A percentile compares a stretch with the other conserved stretches of the same genome.
These are phyloP conservation scores for Euspilapteryx auroguttella DNA, from an alignment of 2,888 invertebrate genomes.

Conservation along the genomic window DNA sequence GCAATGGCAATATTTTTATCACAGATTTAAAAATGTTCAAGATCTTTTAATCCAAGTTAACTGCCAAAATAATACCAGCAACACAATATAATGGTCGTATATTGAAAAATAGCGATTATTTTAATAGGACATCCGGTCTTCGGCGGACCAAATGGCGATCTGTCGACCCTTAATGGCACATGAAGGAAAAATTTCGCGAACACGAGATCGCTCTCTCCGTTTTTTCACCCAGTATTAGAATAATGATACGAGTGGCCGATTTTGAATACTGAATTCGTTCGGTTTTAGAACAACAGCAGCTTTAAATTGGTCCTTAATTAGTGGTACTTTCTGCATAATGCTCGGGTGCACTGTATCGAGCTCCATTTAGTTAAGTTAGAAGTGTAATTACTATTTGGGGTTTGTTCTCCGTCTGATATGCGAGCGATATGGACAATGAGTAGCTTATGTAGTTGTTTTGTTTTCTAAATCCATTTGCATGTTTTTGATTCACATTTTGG, in stretches of 20 bases:
- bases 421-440: too few species aligned
- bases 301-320: conserved; percentile 18
- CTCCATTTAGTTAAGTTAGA: too few species aligned
- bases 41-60: too few species aligned
- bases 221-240: conserved; percentile 24
- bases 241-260: conserved; percentile 28
- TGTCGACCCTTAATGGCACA: conserved; percentile 18
- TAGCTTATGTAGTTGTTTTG: too few species aligned
- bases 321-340: conserved; percentile 13
- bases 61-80: conserved; percentile 20
- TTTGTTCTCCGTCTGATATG: too few species aligned
- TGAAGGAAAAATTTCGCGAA: conserved; percentile 7
- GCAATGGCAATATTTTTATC: too few species aligned
- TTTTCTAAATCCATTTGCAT: too few species aligned
- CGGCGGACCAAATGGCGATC: conserved; percentile 13
- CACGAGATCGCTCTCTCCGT: conserved; percentile 9
- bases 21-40: too few species aligned
- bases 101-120: conserved; percentile 51
- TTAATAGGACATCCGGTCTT: conserved; percentile 51
- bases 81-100: conserved; percentile 34
- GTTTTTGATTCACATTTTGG: too few species aligned
- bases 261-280: conserved; percentile 10
- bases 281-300: conserved; percentile 8
- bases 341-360: conserved; percentile 5
- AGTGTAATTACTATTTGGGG: too few species aligned